A percentile compares a stretch with the other conserved stretches of the same genome.
Evolutionary conservation across 2,888 invertebrate genomes (phyloP).

Genomic region (Cerastis leucographa): DNA sequence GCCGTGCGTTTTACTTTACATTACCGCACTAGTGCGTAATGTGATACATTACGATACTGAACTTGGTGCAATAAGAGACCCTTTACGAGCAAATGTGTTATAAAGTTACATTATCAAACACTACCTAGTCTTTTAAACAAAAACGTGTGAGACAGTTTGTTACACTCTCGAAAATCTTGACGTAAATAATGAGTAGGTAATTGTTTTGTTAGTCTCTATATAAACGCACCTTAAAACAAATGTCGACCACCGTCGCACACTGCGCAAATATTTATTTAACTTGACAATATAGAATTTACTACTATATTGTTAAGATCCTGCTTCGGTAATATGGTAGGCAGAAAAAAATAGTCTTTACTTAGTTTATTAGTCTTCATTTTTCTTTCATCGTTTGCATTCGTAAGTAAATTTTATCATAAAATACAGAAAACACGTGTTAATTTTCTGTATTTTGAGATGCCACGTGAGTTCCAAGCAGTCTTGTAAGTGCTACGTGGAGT

Average conservation of each 20-base stretch:
- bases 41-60: too few species aligned
- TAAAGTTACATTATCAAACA: too few species aligned
- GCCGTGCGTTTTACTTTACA: too few species aligned
- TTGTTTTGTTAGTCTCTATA: not conserved
- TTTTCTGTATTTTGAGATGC: not conserved
- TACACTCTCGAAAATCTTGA: too few species aligned
- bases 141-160: too few species aligned
- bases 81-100: too few species aligned
- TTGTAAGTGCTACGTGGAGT: not conserved
- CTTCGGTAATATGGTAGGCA: conserved; percentile 17
- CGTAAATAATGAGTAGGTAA: not conserved
- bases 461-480: not conserved
- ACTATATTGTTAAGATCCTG: conserved; percentile 42
- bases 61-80: too few species aligned
- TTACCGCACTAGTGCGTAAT: too few species aligned
- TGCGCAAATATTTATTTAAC: conserved; percentile 52
- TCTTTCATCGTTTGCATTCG: conserved; percentile 15
- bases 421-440: conserved; percentile 3
- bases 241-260: conserved; percentile 27
- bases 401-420: not conserved
- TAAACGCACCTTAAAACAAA: conserved; percentile 47
- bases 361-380: conserved; percentile 23
- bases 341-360: conserved; percentile 10
- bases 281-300: conserved; percentile 28
- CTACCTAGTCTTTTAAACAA: too few species aligned